A percentile compares a stretch with the other conserved stretches of the same genome.
phyloP scores from a whole-genome alignment of 2,797 vertebrate genomes.

The Ceyx erithaca region DNA sequence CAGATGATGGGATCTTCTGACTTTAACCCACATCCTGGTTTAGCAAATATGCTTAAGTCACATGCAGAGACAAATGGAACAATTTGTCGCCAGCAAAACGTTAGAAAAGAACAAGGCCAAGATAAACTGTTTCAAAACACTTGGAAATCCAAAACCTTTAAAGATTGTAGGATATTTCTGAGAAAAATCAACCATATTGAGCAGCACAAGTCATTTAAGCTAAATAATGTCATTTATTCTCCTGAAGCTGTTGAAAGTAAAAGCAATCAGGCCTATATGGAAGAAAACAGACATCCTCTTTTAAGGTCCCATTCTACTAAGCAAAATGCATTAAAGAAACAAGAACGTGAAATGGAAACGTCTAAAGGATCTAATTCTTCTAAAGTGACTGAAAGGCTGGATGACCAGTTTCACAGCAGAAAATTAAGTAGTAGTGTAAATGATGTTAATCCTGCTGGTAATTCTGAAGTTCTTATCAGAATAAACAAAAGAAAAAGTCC shows the following conservation, averaged over 20 bases:
- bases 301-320: constrained; percentile 76
- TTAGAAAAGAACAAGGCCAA: constrained; percentile 70
- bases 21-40: constrained; percentile 58
- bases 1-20: constrained; percentile 62
- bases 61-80: constrained; percentile 70
- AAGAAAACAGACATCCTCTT: constrained; percentile 72
- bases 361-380: constrained; percentile 60
- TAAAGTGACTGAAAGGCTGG: constrained; percentile 54
- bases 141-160: constrained; percentile 89
- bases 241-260: constrained; percentile 67
- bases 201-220: constrained; percentile 79
- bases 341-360: constrained; percentile 57
- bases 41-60: constrained; percentile 62
- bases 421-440: constrained; percentile 65
- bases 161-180: constrained; percentile 95
- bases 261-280: constrained; percentile 47
- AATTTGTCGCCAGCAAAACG: constrained; percentile 67
- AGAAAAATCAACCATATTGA: constrained; percentile 92
- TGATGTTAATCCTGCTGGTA: constrained; percentile 62
- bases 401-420: constrained; percentile 56
- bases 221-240: constrained; percentile 73
- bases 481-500: constrained; percentile 80
- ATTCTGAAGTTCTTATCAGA: constrained; percentile 74
- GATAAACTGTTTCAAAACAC: constrained; percentile 71
- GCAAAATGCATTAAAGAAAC: constrained; percentile 58